Evolutionary conservation across 1,140 invertebrate species (phyloP).

Genomic region (Cecropterus lyciades): DNA sequence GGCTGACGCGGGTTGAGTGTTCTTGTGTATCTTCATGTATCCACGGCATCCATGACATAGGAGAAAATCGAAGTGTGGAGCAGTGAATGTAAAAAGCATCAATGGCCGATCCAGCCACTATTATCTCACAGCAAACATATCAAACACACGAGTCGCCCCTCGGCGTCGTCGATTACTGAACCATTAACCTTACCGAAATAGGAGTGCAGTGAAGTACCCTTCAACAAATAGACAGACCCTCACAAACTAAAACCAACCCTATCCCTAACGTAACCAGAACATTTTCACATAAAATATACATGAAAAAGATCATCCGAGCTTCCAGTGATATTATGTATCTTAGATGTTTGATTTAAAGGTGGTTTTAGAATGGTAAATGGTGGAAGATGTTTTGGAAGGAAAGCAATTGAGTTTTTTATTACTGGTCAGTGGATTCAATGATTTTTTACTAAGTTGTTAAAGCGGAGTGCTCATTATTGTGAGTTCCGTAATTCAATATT

Average conservation of each 20-base stretch:
- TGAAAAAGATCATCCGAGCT: constrained; percentile 31
- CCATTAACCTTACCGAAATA: constrained; percentile 68
- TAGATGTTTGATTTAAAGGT: constrained; percentile 24
- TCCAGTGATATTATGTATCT: constrained; percentile 37
- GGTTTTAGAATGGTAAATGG: constrained; percentile 34
- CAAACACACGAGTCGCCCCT: constrained; percentile 61
- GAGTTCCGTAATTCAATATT: constrained; percentile 36
- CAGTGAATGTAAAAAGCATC: no score
- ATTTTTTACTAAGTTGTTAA: constrained; percentile 35
- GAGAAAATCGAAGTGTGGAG: no score
- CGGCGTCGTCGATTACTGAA: constrained; percentile 67
- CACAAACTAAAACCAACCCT: constrained; percentile 46
- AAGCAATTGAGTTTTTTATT: constrained; percentile 54
- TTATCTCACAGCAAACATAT: constrained; percentile 46
- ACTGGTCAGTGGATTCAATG: constrained; percentile 42
- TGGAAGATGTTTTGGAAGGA: constrained; percentile 43
- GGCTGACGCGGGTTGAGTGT: no score
- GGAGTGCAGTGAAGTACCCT: constrained; percentile 51
- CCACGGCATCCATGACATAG: no score
- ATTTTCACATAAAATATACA: constrained; percentile 33
- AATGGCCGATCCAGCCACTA: not conserved
- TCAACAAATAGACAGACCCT: constrained; percentile 46
- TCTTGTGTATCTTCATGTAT: no score
- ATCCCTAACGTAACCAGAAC: constrained; percentile 35
- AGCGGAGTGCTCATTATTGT: constrained; percentile 35